Percentiles rank a stretch among this genome's conserved stretches.
Evolutionary conservation across 2,113 vertebrate genomes (phyloP).

Genomic region (Tonatia bakeri): DNA sequence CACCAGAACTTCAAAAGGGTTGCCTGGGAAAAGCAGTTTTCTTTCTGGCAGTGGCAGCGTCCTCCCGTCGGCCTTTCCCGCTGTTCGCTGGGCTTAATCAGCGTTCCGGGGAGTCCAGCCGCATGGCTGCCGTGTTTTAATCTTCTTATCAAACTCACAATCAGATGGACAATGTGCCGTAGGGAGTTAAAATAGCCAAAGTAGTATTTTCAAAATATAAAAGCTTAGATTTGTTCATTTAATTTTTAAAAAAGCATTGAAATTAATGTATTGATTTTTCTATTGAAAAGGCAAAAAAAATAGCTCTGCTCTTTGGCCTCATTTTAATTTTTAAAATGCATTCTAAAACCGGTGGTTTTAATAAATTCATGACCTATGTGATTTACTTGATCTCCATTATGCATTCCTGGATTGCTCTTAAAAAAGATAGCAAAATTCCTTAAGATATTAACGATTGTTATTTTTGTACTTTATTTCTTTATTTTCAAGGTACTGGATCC

Average conservation of each 20-base stretch:
- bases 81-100: background rate
- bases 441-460: background rate
- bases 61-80: background rate
- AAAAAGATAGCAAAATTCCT: background rate
- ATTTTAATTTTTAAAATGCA: background rate
- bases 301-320: background rate
- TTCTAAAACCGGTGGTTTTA: background rate
- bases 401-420: background rate
- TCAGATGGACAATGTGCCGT: background rate
- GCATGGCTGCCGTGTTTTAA: background rate
- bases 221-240: background rate
- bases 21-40: background rate
- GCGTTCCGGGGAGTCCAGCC: background rate
- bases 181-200: background rate
- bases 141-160: background rate
- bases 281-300: background rate
- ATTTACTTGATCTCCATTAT: background rate
- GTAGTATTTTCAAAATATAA: background rate
- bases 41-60: background rate
- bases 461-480: background rate
- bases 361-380: background rate
- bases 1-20: background rate
- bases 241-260: background rate
- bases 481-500: background rate
- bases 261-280: background rate